phyloP scores from a whole-genome alignment of 2,797 vertebrate species.

The Malacoraja senta region DNA sequence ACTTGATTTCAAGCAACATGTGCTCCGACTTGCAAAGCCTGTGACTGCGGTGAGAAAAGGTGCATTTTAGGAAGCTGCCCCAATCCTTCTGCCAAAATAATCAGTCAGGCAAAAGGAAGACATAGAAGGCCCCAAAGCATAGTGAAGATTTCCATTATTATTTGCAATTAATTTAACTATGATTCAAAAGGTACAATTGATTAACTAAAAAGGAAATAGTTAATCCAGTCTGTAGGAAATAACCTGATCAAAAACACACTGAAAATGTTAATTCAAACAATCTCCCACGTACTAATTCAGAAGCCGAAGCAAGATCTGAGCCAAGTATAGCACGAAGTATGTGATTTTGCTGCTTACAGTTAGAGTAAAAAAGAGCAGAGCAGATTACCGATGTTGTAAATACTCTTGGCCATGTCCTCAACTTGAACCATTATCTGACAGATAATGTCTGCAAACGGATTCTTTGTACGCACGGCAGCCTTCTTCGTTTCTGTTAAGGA shows the following conservation, averaged over 20 bases:
- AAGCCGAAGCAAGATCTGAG: background rate
- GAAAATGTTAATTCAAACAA: background rate
- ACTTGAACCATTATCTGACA: conserved; percentile 54
- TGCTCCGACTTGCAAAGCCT: background rate
- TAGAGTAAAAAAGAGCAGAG: background rate
- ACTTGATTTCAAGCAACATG: background rate
- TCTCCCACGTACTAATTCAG: no score
- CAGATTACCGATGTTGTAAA: conserved; percentile 42
- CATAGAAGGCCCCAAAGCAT: background rate
- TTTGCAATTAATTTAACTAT: background rate
- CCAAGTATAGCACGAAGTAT: background rate
- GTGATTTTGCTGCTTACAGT: background rate
- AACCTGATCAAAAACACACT: background rate
- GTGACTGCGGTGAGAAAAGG: background rate
- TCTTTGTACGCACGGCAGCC: conserved; percentile 43
- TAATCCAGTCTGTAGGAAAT: background rate
- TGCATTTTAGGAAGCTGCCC: background rate
- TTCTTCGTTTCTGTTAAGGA: conserved; percentile 50
- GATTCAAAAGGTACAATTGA: background rate
- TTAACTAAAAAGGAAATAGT: background rate
- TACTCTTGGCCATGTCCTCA: conserved; percentile 48
- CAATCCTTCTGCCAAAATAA: background rate
- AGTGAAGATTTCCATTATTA: background rate
- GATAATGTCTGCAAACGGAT: conserved; percentile 54
- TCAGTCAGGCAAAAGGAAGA: background rate